phyloP scores from a whole-genome alignment of 1,140 invertebrate genomes.

The Acromyrmex charruanus region DNA sequence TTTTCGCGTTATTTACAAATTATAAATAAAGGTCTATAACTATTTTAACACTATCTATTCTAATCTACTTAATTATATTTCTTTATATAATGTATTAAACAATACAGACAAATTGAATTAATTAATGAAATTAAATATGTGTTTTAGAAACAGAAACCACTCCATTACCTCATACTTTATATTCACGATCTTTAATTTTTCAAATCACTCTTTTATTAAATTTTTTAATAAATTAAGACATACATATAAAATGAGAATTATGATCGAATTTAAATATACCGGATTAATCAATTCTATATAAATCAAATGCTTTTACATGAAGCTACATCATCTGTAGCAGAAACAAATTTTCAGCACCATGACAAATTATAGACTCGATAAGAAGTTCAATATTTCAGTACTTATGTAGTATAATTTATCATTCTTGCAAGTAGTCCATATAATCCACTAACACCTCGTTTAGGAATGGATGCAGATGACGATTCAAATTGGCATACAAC shows the following conservation, averaged over 20 bases:
- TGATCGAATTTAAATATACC: no score
- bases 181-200: not conserved
- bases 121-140: no score
- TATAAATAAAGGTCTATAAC: not conserved
- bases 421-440: slow-evolving; percentile 88
- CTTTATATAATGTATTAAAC: no score
- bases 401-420: slow-evolving; percentile 24
- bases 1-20: not conserved
- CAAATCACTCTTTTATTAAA: not conserved
- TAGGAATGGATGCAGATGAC: slow-evolving; percentile 87
- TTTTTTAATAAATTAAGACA: not conserved
- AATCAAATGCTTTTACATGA: no score
- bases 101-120: no score
- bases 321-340: no score
- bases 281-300: no score
- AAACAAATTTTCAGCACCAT: not conserved
- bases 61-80: not conserved
- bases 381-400: not conserved
- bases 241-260: no score
- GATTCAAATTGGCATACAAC: slow-evolving; percentile 95
- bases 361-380: not conserved
- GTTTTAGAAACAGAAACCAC: no score
- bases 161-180: no score
- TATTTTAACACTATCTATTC: not conserved
- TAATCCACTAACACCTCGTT: slow-evolving; percentile 94